Base-by-base conservation (phyloP, 2,888 invertebrate genomes). In the Odontomyia ornata region DNA sequence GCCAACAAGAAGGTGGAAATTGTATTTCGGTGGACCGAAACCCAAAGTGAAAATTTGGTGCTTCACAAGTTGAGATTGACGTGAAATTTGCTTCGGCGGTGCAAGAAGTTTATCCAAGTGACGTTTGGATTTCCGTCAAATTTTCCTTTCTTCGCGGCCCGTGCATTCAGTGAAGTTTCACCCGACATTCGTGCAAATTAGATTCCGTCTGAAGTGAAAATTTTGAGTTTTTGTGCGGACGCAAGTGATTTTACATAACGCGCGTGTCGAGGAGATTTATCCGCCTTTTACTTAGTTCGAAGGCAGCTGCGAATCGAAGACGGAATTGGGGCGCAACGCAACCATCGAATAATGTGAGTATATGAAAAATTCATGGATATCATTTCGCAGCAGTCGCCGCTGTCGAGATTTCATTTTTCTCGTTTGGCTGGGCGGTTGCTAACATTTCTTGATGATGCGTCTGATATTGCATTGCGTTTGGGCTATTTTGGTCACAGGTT, bases 121-220 rank as follows among this genome's bases (percentile, higher is more conserved):
- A 46, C 67, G 36, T 43, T 46, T 69, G 25, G 46, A 3, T 46
- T 65, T 25, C 69, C 69, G 69, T 69, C 69, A 69, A 30, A 47
- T 47, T 47, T 69, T 64, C 43, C 46, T 46, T 69, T 69, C 47
- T 25, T 46, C 25, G 46, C 69, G 46, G 69, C 18, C 30, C 46
- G 69, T 43, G 69, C 25, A 23, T 23, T 1, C 21, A 25, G 46
- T 69, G 69, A n/a, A n/a, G 46, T 69, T 23, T 69, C 46, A 43
- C n/a, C 13, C 69, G 67, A 2, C 67, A 15, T 46, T 23, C 11
- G 64, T 30, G 28, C 67, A 67, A 46, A 46, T 23, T 43, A 23
- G n/a, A 46, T 43, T 65, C 27, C 30, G 27, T 36, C 43, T 36
- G 60, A 60, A 1, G 60, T 60, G 60, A 60, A 60, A 60, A 60